Conservation (phyloP, 2,888 invertebrate species). For the Netelia fuscicornis region DNA sequence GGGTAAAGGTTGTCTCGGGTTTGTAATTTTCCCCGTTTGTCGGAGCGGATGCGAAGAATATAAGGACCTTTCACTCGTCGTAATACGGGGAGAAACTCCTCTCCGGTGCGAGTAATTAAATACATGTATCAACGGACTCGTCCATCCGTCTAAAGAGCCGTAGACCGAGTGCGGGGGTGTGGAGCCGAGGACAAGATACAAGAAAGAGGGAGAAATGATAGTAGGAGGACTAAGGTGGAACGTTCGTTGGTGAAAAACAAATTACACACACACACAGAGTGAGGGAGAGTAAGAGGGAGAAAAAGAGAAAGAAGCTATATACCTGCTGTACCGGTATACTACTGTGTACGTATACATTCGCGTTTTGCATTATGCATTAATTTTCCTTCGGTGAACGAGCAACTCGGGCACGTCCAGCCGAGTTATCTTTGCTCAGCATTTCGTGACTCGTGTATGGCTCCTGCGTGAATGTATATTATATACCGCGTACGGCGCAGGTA, state of each 20-base stretch:
- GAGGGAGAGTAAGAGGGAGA: no score
- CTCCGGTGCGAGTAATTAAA: constrained; percentile 51
- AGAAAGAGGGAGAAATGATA: background rate
- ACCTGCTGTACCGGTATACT: constrained; percentile 5
- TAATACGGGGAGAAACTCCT: constrained; percentile 14
- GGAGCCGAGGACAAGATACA: background rate
- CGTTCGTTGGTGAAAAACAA: constrained; percentile 52
- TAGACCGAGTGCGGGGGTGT: constrained; percentile 35
- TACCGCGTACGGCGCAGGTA: background rate
- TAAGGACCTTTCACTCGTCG: constrained; percentile 44
- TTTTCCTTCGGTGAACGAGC: constrained; percentile 57
- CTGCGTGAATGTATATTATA: background rate
- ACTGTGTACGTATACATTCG: constrained; percentile 5
- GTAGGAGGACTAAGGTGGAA: constrained; percentile 5
- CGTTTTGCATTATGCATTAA: constrained; percentile 64
- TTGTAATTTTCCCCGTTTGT: constrained; percentile 61
- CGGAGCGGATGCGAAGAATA: constrained; percentile 20
- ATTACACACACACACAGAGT: constrained; percentile 35
- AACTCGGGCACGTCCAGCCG: constrained; percentile 44
- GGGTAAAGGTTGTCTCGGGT: constrained; percentile 37
- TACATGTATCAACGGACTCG: constrained; percentile 51
- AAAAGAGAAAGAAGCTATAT: background rate
- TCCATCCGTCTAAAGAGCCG: constrained; percentile 53
- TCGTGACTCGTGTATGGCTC: constrained; percentile 33
- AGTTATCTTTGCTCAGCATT: constrained; percentile 46